Conservation (phyloP, 30 jellyfish, hydroid and myxozoan genomes). For the Mastigias papua region DNA sequence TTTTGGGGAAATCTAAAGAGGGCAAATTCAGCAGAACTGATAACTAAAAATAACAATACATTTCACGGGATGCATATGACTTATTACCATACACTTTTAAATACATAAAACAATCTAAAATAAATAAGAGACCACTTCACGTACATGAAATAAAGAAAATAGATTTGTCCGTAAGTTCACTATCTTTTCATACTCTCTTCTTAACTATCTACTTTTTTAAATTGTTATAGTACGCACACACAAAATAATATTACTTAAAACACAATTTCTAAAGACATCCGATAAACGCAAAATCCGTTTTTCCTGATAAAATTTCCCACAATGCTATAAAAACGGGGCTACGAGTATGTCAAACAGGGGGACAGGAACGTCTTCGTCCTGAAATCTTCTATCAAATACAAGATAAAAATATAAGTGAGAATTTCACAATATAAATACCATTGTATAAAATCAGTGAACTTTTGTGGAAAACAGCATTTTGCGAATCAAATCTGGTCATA, state of each 20-base stretch:
- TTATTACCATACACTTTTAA: conserved; percentile 65
- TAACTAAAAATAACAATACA: neutral
- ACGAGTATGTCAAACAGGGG: neutral
- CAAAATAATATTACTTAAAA: conserved; percentile 30
- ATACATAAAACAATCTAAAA: conserved; percentile 71
- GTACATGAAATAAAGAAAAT: conserved; percentile 17
- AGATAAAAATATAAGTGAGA: too few relatives aligned
- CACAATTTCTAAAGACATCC: conserved; percentile 49
- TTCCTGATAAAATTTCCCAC: neutral
- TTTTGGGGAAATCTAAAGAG: neutral
- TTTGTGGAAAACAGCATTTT: too few relatives aligned
- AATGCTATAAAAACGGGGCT: neutral
- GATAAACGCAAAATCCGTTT: conserved; percentile 23
- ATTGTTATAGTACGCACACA: conserved; percentile 23
- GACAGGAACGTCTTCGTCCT: too few relatives aligned
- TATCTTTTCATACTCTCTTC: conserved; percentile 26
- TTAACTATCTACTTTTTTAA: conserved; percentile 7
- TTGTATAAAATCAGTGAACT: too few relatives aligned
- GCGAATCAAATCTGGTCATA: too few relatives aligned
- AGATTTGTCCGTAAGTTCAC: conserved; percentile 27
- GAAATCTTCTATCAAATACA: too few relatives aligned
- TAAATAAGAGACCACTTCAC: conserved; percentile 68
- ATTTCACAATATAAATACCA: too few relatives aligned
- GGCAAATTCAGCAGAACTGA: neutral
- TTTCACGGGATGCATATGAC: conserved; percentile 20